Evolutionary conservation across 2,113 vertebrate species (phyloP).

Genomic region (Gopherus evgoodei): DNA sequence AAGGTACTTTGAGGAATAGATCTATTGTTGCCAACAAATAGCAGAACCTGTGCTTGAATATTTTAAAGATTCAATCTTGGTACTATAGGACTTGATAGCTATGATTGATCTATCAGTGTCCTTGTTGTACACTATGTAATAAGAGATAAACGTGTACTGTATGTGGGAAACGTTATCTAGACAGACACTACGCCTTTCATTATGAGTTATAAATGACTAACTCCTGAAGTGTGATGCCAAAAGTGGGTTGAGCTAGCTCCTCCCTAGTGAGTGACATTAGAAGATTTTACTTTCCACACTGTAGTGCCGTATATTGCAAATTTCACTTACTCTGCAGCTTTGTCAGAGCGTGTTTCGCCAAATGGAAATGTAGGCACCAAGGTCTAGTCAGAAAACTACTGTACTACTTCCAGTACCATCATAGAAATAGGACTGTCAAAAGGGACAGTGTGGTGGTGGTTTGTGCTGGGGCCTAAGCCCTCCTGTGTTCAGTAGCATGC

Average conservation of each 20-base stretch:
- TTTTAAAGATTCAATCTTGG: not conserved
- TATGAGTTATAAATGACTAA: not conserved
- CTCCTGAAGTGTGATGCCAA: conserved; percentile 42
- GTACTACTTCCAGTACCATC: not conserved
- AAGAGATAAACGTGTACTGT: not conserved
- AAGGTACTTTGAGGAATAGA: conserved; percentile 20
- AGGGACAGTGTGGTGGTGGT: not conserved
- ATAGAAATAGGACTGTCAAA: not conserved
- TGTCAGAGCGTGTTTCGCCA: not conserved
- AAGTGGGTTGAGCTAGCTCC: conserved; percentile 50
- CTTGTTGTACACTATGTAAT: not conserved
- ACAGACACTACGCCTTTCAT: conserved; percentile 23
- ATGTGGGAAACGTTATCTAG: conserved; percentile 3
- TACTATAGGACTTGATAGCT: not conserved
- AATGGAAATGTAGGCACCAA: not conserved
- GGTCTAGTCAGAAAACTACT: not conserved
- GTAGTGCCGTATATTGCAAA: not conserved
- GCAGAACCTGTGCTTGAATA: not conserved
- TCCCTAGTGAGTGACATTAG: not conserved
- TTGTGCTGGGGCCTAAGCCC: not conserved
- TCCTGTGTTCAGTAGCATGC: fast-evolving
- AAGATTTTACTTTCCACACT: not conserved
- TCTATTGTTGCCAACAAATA: not conserved
- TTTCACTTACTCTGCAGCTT: not conserved
- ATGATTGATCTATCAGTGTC: not conserved